Conservation (phyloP, 2,113 vertebrate species). For the Mastomys natalensis region DNA sequence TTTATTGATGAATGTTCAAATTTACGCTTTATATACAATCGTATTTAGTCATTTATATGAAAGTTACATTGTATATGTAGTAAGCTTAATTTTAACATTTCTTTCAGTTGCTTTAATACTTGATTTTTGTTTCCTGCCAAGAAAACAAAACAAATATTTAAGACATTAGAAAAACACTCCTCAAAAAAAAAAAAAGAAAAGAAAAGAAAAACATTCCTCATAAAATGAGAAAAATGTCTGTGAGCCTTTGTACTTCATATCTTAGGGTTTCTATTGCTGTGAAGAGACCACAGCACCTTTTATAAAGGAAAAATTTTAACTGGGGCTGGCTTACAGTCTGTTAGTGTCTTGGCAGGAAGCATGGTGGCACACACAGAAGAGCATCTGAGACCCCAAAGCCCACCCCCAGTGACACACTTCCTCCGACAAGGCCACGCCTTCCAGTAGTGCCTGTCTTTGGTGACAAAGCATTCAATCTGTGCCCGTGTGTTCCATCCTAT, state of each 20-base stretch:
- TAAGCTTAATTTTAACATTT: not conserved
- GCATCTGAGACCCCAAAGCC: not conserved
- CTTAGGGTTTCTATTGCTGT: not conserved
- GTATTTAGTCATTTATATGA: not conserved
- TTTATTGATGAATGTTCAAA: conserved; percentile 3
- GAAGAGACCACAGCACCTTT: not conserved
- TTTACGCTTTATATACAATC: not conserved
- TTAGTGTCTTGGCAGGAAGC: not conserved
- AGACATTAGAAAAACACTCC: conserved; percentile 9
- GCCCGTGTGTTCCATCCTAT: not conserved
- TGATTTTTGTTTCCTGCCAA: conserved; percentile 15
- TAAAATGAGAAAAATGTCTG: not conserved
- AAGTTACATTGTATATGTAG: not conserved
- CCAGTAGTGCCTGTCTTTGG: not conserved
- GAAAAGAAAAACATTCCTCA: not conserved
- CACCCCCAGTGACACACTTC: not conserved
- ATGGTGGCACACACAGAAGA: not conserved
- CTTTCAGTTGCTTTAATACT: conserved; percentile 44
- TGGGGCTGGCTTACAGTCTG: too few relatives aligned
- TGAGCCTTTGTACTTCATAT: not conserved
- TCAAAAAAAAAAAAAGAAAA: too few relatives aligned
- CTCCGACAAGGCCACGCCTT: not conserved
- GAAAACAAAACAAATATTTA: not conserved
- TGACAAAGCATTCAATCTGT: not conserved
- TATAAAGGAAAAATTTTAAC: not conserved